Base-by-base conservation (phyloP, 1,140 invertebrate genomes). In the Zaprionus inermis region DNA sequence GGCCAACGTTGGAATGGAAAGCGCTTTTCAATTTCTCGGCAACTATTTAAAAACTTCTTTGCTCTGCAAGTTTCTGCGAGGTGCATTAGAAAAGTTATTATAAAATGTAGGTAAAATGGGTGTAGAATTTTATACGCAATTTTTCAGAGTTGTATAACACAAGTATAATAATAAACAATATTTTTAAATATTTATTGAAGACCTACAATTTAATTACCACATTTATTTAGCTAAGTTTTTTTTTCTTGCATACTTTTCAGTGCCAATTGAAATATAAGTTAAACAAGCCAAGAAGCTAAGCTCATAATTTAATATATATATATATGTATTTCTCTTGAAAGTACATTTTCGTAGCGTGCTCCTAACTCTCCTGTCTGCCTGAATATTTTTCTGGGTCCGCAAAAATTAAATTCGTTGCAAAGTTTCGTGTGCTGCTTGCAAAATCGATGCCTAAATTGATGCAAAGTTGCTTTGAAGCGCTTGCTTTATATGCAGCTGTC, bases 31-130 rank as follows among this genome's bases (percentile, higher is more conserved):
- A 63, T 71, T 80, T 70, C 61, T 85, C 34, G 32, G n/a, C 63
- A 86, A 86, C 83, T 88, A 77, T 82, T 82, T 88, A 77, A 82
- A 82, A 86, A 82, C 58, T 88, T 84, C 24, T 28, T 86, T 66
- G 5, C 65, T 5, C 10, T n/a, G 14, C 32, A 24, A 22, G 18
- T 28, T 14, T 6, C 4, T 44, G 46, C 30, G 10, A 36, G 57
- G 34, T 32, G 9, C 14, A 11, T n/a, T 59, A 9, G 11, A n/a
- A 36, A 66, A 34, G 12, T 44, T 44, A 2, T 9, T 9, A 2
- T 1, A 9, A 16, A 16, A 32, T 56, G 0, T 1, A 12, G 36
- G 52, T 38, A 41, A 5, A 6, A n/a, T 12, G 1, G 11, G 24
- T 28, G 24, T 28, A 28, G n/a, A n/a, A n/a, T n/a, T n/a, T n/a